Evolutionary conservation across 2,797 vertebrate genomes (phyloP), one percentile per base, ranked within the genome.

Genomic region (Siniperca undulata): DNA sequence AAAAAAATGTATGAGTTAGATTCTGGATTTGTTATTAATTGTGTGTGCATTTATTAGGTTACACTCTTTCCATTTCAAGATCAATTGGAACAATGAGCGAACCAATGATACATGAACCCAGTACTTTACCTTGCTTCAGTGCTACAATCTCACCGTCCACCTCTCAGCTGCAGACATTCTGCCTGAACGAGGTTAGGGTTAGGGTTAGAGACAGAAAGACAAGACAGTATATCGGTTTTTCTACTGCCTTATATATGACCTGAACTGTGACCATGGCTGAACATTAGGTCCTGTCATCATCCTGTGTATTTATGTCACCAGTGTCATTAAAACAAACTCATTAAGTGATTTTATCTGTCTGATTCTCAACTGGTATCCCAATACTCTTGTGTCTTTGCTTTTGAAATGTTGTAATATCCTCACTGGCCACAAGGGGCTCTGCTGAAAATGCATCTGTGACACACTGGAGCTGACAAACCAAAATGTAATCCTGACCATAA

Each of bases 341-440:
- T 12, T 3, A 50, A 30, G 19, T 3, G 9, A 67, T n/a, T 12
- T 46, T 2, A 30, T 52, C 27, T 19, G 34, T 22, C 5, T 13
- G 30, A 65, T 40, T 67, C n/a, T 40, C n/a, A 17, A 5, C 24
- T 44, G 50, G 40, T 7, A 24, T 46, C 9, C 36, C 27, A 78
- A 3, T 1, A 7, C 42, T 48, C 7, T 13, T 24, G 19, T 46
- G 27, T 22, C 69, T 61, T 8, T 67, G 24, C 75, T 53, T 60
- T 7, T 30, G 8, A 40, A 11, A 3, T 48, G 13, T 6, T 80
- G 80, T 50, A 55, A 22, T 62, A 12, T 3, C 38, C 9, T 36
- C 9, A n/a, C 34, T 13, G 24, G 5, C 71, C 80, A 79, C 67
- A 64, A 3, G 60, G 36, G 56, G 75, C 59, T 20, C 71, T 86